These are phyloP conservation scores for Koerneria pararmatus DNA, from an alignment of 2,888 invertebrate genomes.

Conservation along the genomic window DNA sequence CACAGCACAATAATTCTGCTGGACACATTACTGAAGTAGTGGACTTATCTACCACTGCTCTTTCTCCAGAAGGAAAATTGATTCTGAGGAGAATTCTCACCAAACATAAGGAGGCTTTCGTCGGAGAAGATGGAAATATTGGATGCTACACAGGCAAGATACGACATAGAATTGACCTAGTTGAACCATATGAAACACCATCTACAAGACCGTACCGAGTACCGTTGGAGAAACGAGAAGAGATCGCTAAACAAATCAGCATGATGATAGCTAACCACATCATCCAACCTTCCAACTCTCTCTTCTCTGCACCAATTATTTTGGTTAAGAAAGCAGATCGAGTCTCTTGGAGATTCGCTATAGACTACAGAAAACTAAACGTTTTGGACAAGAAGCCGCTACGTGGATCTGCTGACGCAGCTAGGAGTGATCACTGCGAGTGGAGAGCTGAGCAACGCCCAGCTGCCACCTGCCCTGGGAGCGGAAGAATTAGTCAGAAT, in stretches of 20 bases:
- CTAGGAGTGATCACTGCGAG: too few species aligned
- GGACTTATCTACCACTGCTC: background rate
- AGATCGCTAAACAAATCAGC: background rate
- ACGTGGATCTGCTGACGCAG: too few species aligned
- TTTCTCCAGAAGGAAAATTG: background rate
- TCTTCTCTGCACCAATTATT: background rate
- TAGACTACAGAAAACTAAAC: background rate
- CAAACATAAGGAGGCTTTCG: background rate
- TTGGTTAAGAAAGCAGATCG: conserved; percentile 10
- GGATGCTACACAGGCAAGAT: conserved; percentile 2
- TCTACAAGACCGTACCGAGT: background rate
- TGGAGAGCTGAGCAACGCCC: too few species aligned
- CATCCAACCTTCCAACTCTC: background rate
- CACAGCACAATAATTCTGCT: background rate
- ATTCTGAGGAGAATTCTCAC: background rate
- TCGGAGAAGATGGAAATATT: background rate
- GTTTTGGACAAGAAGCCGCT: too few species aligned
- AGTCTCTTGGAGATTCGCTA: background rate
- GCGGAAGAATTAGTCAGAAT: too few species aligned
- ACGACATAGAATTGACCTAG: background rate
- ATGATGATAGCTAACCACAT: background rate
- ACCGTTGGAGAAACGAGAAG: background rate
- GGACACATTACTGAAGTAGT: background rate
- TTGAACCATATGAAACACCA: background rate
- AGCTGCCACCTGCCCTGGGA: too few species aligned